Evolutionary conservation across 2,797 vertebrate genomes (phyloP), one percentile per base, ranked within the genome.

Genomic region (Darevskia nairensis): DNA sequence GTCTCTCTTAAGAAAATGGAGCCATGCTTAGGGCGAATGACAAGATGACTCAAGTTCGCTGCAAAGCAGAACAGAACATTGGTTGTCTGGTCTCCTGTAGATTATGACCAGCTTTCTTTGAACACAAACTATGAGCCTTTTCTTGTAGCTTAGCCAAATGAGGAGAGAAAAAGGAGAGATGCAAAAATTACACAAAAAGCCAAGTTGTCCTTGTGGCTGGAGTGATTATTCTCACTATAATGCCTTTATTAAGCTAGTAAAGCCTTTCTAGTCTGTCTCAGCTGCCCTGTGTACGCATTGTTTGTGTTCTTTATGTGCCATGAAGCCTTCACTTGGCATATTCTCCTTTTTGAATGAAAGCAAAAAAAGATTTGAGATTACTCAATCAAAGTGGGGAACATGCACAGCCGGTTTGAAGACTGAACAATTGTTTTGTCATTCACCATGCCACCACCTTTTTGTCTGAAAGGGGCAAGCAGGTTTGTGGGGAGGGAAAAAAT

Each of bases 331-430:
- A 29, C 59, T 66, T 66, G 39, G 39, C 41, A 89, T 59, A 19
- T 66, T 59, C 68, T 41, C 50, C 0, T 21, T 0, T 3, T 10
- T 46, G 3, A 7, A 8, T 78, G 77, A 82, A 84, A 39, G 0
- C 72, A 88, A 6, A n/a, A 87, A 80, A 25, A 50, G 78, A 21
- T 27, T 74, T 86, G 55, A 8, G 35, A 19, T 61, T 84, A 71
- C 25, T 88, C 41, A 83, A 35, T 71, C 11, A 0, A 0, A 64
- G 8, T 2, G 8, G 1, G 84, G 32, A 29, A 76, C 85, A 68
- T 84, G 29, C n/a, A 76, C 15, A 2, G 17, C 21, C 71, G 74
- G 72, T 61, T 64, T 79, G 74, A 29, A 83, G 71, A 69, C 23
- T 44, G 64, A 39, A 32, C 9, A 21, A 21, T 19, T 55, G 13